Evolutionary conservation across 1,140 invertebrate species (phyloP).

Genomic region (Zaprionus inermis): DNA sequence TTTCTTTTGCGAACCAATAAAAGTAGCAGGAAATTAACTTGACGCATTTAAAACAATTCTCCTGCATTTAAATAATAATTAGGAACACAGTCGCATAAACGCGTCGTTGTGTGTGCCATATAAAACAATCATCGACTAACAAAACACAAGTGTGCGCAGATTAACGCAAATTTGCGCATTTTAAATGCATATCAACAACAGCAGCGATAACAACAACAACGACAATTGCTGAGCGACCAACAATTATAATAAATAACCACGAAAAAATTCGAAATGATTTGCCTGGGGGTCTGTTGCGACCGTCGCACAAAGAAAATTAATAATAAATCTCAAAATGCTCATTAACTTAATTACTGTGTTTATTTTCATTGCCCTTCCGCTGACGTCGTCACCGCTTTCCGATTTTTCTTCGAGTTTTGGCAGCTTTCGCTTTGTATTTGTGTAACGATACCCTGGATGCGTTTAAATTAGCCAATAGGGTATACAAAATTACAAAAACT

Average conservation of each 20-base stretch:
- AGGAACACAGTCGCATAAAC: slow-evolving; percentile 41
- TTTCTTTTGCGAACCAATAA: slow-evolving; percentile 39
- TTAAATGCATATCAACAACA: slow-evolving; percentile 70
- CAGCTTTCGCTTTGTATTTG: slow-evolving; percentile 31
- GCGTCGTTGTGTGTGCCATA: slow-evolving; percentile 18
- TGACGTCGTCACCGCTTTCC: slow-evolving; percentile 35
- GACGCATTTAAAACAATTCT: slow-evolving; percentile 63
- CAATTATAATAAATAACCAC: slow-evolving; percentile 76
- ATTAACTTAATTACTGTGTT: slow-evolving; percentile 84
- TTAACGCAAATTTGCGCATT: slow-evolving; percentile 67
- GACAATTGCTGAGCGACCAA: slow-evolving; percentile 45
- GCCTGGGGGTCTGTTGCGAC: slow-evolving; percentile 19
- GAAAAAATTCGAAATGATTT: slow-evolving; percentile 64
- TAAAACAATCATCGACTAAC: slow-evolving; percentile 27
- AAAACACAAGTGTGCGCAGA: slow-evolving; percentile 47
- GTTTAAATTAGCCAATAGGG: neutral
- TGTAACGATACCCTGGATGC: slow-evolving; percentile 11
- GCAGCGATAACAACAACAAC: slow-evolving; percentile 24
- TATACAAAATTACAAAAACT: neutral
- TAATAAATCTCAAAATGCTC: slow-evolving; percentile 84
- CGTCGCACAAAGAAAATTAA: slow-evolving; percentile 73
- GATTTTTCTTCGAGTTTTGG: slow-evolving; percentile 36
- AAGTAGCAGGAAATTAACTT: slow-evolving; percentile 29
- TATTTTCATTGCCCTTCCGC: slow-evolving; percentile 83
- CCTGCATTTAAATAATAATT: slow-evolving; percentile 71